These are phyloP conservation scores for Mimas tiliae DNA, from an alignment of 2,888 invertebrate genomes.

Conservation along the genomic window DNA sequence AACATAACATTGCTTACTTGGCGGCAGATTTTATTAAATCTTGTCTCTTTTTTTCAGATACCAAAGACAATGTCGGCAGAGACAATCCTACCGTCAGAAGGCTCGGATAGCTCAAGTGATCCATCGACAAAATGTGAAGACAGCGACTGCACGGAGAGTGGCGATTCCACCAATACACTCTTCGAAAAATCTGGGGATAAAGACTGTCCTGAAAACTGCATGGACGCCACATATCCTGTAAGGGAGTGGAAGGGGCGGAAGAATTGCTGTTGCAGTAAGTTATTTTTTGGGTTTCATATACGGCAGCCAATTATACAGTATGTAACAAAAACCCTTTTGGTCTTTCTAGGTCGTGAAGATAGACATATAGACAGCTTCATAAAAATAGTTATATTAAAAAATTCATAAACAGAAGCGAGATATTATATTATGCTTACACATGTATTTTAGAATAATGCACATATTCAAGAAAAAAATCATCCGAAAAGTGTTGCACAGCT, in stretches of 20 bases:
- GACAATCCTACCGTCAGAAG: constrained; percentile 32
- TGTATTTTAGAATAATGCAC: no score
- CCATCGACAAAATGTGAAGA: constrained; percentile 30
- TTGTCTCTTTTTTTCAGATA: constrained; percentile 30
- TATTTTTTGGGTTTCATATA: not conserved
- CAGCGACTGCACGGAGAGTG: constrained; percentile 24
- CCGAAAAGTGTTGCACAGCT: no score
- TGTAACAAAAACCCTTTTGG: no score
- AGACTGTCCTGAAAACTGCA: constrained; percentile 10
- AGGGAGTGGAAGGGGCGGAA: not conserved
- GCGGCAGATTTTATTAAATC: not conserved
- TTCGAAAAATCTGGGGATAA: not conserved
- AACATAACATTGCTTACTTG: no score
- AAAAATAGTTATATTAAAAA: no score
- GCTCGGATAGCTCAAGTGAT: constrained; percentile 30
- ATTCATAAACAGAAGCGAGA: no score
- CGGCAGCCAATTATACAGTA: no score
- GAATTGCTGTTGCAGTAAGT: constrained; percentile 11
- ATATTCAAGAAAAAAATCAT: no score
- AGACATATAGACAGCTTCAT: no score
- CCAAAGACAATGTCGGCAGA: constrained; percentile 33
- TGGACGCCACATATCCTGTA: not conserved
- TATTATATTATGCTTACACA: no score
- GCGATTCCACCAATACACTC: not conserved
- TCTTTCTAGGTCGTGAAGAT: no score